Evolutionary conservation across 2,113 vertebrate species (phyloP), one percentile per base, ranked within the genome.

Genomic region (Stegostoma tigrinum): DNA sequence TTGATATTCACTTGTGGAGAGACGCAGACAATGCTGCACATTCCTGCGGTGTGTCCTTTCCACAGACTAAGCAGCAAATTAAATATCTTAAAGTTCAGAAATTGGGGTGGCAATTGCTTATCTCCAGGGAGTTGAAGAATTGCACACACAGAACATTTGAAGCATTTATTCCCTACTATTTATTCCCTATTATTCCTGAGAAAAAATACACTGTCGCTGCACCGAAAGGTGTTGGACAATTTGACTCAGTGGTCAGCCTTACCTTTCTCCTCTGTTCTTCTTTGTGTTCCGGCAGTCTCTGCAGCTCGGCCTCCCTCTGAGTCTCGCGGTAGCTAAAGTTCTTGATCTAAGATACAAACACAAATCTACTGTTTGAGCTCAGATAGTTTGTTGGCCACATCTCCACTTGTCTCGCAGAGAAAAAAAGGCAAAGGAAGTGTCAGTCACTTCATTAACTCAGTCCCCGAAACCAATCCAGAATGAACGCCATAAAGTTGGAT

Each of bases 181-280:
- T 42, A 83, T 42, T 83, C 4, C 17, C 34, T 10, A 80, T n/a
- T n/a, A n/a, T n/a, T 85, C 24, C 4, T 12, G 55, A 61, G 55
- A 61, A 10, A 61, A 61, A 61, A 12, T 61, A 61, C 55, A 61
- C 23, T 52, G 48, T 85, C 5, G 5, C n/a, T 83, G 30, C 14
- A 42, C 34, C 12, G n/a, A 42, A 83, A 23, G 34, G 15, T 19
- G n/a, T 38, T 15, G 78, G 78, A 15, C 21, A 21, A 23, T 55
- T 10, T 55, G 48, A 89, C 55, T 89, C 68, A 42, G n/a, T 21
- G 64, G 15, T 86, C 70, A 42, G 48, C 86, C 90, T 55, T 97
- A 98, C 98, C 97, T 98, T 98, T 87, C 30, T 97, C 52, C 23
- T 95, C 95, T 98, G 97, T 87, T 97, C 96, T 68, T 97, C 97